phyloP scores from a whole-genome alignment of 2,113 vertebrate genomes.

The Penelope pileata region DNA sequence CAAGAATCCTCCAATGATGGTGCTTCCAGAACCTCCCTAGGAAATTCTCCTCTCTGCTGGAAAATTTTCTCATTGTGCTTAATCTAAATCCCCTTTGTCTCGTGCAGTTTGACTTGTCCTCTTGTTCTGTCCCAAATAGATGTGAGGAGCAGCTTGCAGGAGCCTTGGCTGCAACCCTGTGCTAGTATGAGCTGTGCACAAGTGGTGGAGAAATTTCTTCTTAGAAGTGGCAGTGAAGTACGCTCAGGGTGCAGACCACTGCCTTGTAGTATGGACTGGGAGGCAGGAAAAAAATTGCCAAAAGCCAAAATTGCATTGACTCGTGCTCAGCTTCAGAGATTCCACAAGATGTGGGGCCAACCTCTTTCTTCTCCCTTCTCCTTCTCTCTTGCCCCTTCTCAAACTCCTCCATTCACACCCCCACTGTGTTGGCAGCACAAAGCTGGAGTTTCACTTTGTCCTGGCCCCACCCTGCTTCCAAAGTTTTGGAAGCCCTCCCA shows the following conservation, averaged over 20 bases:
- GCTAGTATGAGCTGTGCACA: background rate
- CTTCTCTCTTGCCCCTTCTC: too few species aligned
- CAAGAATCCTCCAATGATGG: background rate
- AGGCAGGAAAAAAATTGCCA: background rate
- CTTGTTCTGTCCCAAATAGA: background rate
- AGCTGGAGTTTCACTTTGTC: background rate
- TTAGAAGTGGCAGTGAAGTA: background rate
- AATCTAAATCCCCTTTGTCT: background rate
- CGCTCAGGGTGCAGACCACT: background rate
- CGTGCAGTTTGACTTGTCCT: background rate
- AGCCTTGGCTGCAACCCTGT: background rate
- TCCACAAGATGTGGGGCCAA: rapidly evolving
- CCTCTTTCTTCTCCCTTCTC: too few species aligned
- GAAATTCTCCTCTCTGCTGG: background rate
- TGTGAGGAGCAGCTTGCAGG: background rate
- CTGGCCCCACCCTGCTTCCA: background rate
- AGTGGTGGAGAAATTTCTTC: background rate
- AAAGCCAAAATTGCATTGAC: background rate
- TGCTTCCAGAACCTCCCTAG: background rate
- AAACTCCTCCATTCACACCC: background rate
- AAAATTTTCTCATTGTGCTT: background rate
- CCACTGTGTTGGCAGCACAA: rapidly evolving
- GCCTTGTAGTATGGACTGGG: background rate
- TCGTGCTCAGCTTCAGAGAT: background rate
- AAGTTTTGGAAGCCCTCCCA: background rate